Evolutionary conservation across 2,113 vertebrate genomes (phyloP).

Genomic region (Chaetodon trifascialis): DNA sequence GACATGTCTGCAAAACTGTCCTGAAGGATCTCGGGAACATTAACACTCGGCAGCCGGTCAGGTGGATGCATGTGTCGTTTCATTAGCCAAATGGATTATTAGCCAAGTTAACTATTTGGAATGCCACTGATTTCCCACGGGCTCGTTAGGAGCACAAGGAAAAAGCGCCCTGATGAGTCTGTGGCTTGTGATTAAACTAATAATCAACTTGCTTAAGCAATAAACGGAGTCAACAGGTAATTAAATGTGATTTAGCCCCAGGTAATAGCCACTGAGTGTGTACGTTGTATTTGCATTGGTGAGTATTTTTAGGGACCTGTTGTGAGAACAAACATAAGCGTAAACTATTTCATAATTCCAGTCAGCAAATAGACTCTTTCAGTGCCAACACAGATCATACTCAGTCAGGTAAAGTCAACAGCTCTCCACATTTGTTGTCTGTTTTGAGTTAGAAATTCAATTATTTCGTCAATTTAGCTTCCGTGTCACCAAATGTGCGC

Average conservation of each 20-base stretch:
- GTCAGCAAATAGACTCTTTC: neutral
- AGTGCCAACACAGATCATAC: neutral
- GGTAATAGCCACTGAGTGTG: constrained; percentile 14
- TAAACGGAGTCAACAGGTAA: constrained; percentile 70
- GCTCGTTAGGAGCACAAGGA: constrained; percentile 35
- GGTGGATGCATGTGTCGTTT: constrained; percentile 31
- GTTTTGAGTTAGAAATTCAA: constrained; percentile 43
- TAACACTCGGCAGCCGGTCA: constrained; percentile 40
- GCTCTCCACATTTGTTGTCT: neutral
- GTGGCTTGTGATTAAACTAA: constrained; percentile 67
- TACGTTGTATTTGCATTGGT: neutral
- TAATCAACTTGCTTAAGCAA: constrained; percentile 55
- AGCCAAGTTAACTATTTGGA: constrained; percentile 45
- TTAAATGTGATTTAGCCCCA: constrained; percentile 51
- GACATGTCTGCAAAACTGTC: neutral
- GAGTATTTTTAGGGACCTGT: neutral
- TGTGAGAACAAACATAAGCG: neutral
- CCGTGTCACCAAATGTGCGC: constrained; percentile 11
- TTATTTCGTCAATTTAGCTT: constrained; percentile 25
- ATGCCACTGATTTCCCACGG: constrained; percentile 73
- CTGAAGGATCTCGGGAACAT: constrained; percentile 15
- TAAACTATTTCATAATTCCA: constrained; percentile 5
- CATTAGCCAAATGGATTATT: constrained; percentile 57
- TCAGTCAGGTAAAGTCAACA: constrained; percentile 18
- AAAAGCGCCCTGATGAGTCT: constrained; percentile 39